Evolutionary conservation across 2,888 invertebrate genomes (phyloP).

Genomic region (Cabera pusaria): DNA sequence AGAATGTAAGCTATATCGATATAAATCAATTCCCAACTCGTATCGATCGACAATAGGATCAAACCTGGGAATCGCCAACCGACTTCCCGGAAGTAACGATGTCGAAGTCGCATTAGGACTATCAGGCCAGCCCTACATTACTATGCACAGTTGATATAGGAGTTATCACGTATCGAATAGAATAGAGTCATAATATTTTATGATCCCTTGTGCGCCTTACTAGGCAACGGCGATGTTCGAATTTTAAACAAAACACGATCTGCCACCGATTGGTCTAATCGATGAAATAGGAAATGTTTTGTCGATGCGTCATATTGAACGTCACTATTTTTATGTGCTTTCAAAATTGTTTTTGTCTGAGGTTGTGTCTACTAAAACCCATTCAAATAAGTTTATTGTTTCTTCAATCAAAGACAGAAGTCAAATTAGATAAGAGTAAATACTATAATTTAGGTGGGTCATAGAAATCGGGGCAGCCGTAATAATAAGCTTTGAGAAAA

Average conservation of each 20-base stretch:
- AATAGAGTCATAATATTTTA: constrained; percentile 82
- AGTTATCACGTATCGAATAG: constrained; percentile 81
- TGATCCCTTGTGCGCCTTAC: constrained; percentile 81
- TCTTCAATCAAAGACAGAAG: too few relatives aligned
- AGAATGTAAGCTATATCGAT: constrained; percentile 10
- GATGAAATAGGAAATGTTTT: constrained; percentile 43
- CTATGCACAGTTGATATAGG: constrained; percentile 76
- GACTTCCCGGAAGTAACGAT: constrained; percentile 77
- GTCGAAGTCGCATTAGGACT: constrained; percentile 55
- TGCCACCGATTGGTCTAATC: constrained; percentile 47
- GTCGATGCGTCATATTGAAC: constrained; percentile 21
- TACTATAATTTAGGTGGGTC: too few relatives aligned
- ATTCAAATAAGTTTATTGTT: constrained; percentile 3
- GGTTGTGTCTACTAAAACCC: constrained; percentile 5
- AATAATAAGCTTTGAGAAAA: too few relatives aligned
- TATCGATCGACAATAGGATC: constrained; percentile 31
- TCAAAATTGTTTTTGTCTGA: constrained; percentile 13
- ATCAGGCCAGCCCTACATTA: constrained; percentile 67
- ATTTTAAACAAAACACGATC: constrained; percentile 69
- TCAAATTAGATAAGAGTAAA: too few relatives aligned
- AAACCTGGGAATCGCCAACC: constrained; percentile 49
- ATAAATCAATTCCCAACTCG: constrained; percentile 17
- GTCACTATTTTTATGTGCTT: constrained; percentile 16
- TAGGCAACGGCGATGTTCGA: constrained; percentile 67
- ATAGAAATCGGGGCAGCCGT: too few relatives aligned